phyloP scores from a whole-genome alignment of 2,797 vertebrate species.

The Moxostoma hubbsi region DNA sequence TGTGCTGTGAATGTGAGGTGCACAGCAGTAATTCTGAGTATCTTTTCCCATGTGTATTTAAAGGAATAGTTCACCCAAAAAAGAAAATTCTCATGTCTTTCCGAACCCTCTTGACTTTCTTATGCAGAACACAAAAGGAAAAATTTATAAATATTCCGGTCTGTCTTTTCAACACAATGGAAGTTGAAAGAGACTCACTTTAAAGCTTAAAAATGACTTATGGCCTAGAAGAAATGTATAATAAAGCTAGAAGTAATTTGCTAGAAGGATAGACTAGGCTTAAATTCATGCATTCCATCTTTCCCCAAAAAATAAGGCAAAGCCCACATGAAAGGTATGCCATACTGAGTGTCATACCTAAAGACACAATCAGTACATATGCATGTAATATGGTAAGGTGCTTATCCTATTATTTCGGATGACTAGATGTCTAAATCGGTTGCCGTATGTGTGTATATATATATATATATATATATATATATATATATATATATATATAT shows the following conservation, averaged over 20 bases:
- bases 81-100: too few species aligned
- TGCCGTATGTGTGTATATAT: neutral
- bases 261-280: neutral
- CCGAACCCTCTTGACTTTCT: neutral
- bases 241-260: too few species aligned
- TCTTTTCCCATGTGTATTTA: neutral
- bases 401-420: conserved; percentile 21
- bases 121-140: neutral
- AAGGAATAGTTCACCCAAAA: too few species aligned
- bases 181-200: too few species aligned
- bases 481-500: too few species aligned
- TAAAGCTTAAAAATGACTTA: too few species aligned
- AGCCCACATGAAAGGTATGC: neutral
- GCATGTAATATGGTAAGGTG: neutral
- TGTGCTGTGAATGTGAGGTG: conserved; percentile 17
- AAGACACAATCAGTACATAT: conserved; percentile 14
- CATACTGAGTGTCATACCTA: conserved; percentile 20
- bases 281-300: neutral
- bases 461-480: too few species aligned
- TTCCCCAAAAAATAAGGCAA: too few species aligned
- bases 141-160: too few species aligned
- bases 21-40: conserved; percentile 6
- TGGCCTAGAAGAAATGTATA: too few species aligned
- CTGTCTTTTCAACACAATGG: too few species aligned
- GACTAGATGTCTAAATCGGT: conserved; percentile 10